phyloP scores from a whole-genome alignment of 2,888 invertebrate genomes.

The Congeria kusceri region DNA sequence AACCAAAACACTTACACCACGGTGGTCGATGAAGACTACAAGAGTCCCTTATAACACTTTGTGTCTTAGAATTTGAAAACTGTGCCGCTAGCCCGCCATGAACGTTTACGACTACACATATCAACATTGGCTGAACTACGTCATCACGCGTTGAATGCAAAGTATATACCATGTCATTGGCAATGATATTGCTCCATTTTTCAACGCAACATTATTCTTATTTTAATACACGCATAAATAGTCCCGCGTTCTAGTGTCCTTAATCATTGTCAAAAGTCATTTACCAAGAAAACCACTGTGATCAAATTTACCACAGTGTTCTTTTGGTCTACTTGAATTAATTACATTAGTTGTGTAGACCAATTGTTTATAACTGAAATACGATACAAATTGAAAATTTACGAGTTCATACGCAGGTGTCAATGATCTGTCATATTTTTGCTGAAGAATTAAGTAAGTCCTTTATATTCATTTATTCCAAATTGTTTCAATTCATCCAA shows the following conservation, averaged over 20 bases:
- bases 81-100: too few species aligned
- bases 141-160: too few species aligned
- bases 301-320: neutral
- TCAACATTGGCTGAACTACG: too few species aligned
- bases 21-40: too few species aligned
- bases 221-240: neutral
- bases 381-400: slow-evolving; percentile 1
- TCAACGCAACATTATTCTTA: neutral
- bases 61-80: too few species aligned
- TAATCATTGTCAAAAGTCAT: neutral
- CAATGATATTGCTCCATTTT: neutral
- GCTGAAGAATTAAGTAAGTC: neutral
- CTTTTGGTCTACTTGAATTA: neutral
- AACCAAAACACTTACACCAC: too few species aligned
- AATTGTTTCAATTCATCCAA: too few species aligned
- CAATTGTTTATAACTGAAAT: slow-evolving; percentile 3
- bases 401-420: neutral
- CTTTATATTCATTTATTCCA: neutral
- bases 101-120: too few species aligned
- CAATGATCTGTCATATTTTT: neutral
- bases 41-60: too few species aligned
- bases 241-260: neutral
- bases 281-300: neutral
- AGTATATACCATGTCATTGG: too few species aligned
- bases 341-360: neutral